Evolutionary conservation across 30 jellyfish, hydroid and myxozoan genomes (phyloP).

Genomic region (Calvadosia cruxmelitensis): DNA sequence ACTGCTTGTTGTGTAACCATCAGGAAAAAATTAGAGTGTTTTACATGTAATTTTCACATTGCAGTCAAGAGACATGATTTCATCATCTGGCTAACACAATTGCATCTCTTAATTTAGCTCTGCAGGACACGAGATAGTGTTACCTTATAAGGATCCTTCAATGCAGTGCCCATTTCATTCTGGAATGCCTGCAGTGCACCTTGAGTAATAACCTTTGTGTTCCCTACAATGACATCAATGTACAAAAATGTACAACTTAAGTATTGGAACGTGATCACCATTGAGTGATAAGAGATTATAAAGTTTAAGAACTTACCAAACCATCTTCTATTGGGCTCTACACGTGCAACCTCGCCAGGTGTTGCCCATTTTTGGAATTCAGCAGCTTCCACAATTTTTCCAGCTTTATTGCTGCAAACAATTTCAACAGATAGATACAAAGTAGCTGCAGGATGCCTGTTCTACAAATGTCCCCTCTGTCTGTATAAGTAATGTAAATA

Average conservation of each 20-base stretch:
- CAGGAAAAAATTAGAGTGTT: no score
- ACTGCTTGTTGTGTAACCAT: no score
- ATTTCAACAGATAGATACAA: no score
- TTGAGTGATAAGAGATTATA: neutral
- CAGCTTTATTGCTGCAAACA: slow-evolving; percentile 37
- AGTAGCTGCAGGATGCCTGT: no score
- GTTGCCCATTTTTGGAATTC: slow-evolving; percentile 66
- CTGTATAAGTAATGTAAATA: no score
- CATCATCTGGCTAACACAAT: no score
- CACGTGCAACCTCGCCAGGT: slow-evolving; percentile 98
- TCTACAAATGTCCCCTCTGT: no score
- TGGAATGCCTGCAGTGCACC: slow-evolving; percentile 78
- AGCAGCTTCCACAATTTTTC: slow-evolving; percentile 79
- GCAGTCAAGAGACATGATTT: neutral
- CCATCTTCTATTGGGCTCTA: slow-evolving; percentile 98
- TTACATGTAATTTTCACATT: no score
- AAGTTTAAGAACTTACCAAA: slow-evolving; percentile 51
- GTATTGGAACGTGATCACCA: no score
- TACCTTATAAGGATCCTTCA: slow-evolving; percentile 90
- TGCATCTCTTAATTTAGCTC: no score
- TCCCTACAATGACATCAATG: slow-evolving; percentile 56
- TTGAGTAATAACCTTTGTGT: slow-evolving; percentile 90
- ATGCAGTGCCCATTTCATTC: slow-evolving; percentile 71
- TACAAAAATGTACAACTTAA: no score
- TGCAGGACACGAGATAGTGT: no score